Evolutionary conservation across 2,113 vertebrate genomes (phyloP).

Genomic region (Gulo gulo): DNA sequence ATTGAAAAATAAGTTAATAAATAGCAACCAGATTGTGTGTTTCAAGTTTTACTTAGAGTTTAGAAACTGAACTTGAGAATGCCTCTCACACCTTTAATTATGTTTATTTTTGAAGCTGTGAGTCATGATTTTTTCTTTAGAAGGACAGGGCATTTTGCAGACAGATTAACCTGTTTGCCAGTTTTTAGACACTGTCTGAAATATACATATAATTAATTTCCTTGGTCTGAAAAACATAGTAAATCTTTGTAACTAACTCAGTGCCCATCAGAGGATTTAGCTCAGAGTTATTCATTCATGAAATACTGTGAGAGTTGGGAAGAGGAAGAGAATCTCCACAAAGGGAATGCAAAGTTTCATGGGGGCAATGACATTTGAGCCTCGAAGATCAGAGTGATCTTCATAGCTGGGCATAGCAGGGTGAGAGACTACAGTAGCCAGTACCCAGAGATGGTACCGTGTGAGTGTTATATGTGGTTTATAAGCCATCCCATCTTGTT

Average conservation of each 20-base stretch:
- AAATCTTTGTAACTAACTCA: neutral
- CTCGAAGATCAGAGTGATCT: neutral
- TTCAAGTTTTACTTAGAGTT: neutral
- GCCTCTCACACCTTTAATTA: neutral
- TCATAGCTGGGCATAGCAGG: neutral
- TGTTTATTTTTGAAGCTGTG: conserved; percentile 8
- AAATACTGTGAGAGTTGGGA: neutral
- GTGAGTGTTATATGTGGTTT: neutral
- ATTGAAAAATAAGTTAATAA: conserved; percentile 32
- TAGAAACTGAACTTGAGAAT: neutral
- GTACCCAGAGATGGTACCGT: neutral
- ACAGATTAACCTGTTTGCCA: neutral
- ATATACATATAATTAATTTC: neutral
- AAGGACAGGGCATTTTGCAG: neutral
- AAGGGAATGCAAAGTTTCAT: neutral
- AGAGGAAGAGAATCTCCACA: neutral
- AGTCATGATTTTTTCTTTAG: neutral
- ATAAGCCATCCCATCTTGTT: neutral
- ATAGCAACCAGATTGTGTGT: neutral
- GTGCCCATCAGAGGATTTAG: neutral
- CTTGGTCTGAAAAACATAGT: neutral
- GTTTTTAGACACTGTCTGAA: neutral
- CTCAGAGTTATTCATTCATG: neutral
- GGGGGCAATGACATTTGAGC: neutral
- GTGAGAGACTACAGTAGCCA: neutral